These are phyloP conservation scores for Gibbula magus DNA, from an alignment of 2,888 invertebrate species.

Conservation along the genomic window DNA sequence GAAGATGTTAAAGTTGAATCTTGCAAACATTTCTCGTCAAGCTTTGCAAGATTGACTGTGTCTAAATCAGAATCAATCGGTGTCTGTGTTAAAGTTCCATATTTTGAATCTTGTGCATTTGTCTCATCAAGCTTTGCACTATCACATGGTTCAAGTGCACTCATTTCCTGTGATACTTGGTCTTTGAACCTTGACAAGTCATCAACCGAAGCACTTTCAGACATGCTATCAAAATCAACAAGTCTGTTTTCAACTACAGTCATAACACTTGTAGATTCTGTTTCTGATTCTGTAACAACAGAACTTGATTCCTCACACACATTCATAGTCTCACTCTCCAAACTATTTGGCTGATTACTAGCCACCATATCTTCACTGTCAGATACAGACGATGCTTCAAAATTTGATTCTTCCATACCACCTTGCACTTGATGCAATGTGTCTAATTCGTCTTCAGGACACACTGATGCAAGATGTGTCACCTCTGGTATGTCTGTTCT, in stretches of 20 bases:
- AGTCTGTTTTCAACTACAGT: slow-evolving; percentile 3
- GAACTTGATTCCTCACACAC: background rate
- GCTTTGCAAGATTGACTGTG: no score
- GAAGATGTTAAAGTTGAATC: no score
- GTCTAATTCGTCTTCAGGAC: no score
- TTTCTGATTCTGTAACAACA: background rate
- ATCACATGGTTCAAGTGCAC: background rate
- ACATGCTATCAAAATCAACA: background rate
- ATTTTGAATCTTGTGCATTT: background rate
- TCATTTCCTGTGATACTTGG: background rate
- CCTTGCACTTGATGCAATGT: no score
- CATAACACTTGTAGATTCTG: background rate
- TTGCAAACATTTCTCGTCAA: no score
- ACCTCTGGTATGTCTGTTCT: background rate
- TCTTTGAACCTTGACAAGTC: background rate
- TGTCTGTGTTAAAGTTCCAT: background rate
- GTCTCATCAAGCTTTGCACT: background rate
- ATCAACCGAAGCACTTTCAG: background rate
- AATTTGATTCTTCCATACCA: no score
- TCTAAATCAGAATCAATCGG: no score
- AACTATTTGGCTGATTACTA: no score
- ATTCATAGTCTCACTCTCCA: no score
- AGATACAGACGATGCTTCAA: no score
- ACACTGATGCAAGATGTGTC: no score
- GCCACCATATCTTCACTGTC: no score